Percentiles rank a stretch among this genome's conserved stretches.
phyloP scores from a whole-genome alignment of 2,797 vertebrate genomes.

The Hemibagrus guttatus region DNA sequence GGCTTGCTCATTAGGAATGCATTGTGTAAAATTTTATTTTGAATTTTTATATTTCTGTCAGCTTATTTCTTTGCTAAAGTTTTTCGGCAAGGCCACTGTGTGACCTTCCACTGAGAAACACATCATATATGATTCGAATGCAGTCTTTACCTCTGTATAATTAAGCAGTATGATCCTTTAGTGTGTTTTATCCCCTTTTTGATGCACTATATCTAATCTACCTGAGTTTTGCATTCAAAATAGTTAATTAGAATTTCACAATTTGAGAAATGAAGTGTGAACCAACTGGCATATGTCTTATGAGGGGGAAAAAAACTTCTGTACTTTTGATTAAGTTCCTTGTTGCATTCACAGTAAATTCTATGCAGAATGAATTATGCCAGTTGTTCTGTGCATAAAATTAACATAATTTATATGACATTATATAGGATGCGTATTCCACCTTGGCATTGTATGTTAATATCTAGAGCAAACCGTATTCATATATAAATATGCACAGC shows the following conservation, averaged over 20 bases:
- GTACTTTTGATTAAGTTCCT: not conserved
- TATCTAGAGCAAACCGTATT: not conserved
- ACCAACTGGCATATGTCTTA: not conserved
- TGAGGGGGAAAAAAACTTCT: not conserved
- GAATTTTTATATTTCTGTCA: too few species aligned
- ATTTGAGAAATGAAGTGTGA: not conserved
- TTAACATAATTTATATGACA: not conserved
- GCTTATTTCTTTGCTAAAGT: not conserved
- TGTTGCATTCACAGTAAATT: not conserved
- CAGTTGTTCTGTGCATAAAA: conserved; percentile 7
- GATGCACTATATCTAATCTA: not conserved
- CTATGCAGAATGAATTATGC: not conserved
- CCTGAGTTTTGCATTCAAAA: not conserved
- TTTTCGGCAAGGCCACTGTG: not conserved
- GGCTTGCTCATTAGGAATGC: too few species aligned
- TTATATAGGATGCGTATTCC: not conserved
- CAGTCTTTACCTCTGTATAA: not conserved
- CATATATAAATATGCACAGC: conserved; percentile 40
- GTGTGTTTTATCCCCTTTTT: not conserved
- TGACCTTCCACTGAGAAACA: not conserved
- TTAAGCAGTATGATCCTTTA: not conserved
- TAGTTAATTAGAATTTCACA: not conserved
- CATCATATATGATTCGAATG: not conserved
- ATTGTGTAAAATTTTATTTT: too few species aligned
- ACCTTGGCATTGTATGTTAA: conserved; percentile 3